These are phyloP conservation scores for Venturia canescens DNA, from an alignment of 1,140 invertebrate genomes.

Conservation along the genomic window DNA sequence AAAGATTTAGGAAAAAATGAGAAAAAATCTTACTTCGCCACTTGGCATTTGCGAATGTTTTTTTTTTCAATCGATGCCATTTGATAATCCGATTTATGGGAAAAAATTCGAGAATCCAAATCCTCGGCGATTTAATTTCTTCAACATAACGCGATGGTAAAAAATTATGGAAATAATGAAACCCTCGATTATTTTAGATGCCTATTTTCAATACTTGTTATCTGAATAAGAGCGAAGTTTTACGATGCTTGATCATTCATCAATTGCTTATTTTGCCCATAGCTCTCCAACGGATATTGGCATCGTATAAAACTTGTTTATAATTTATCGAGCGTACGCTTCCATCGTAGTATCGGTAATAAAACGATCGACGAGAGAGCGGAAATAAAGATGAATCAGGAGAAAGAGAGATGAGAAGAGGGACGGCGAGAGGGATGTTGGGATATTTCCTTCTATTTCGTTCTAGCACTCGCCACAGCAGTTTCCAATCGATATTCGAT, in stretches of 20 bases:
- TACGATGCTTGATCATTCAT: neutral
- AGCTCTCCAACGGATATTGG: neutral
- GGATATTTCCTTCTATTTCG: neutral
- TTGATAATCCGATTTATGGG: no score
- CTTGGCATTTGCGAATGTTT: no score
- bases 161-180: neutral
- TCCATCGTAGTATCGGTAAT: neutral
- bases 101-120: no score
- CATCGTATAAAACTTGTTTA: constrained; percentile 13
- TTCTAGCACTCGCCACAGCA: neutral
- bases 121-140: no score
- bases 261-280: neutral
- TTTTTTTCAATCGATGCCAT: no score
- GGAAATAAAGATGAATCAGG: constrained; percentile 15
- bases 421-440: neutral
- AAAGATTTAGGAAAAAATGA: no score
- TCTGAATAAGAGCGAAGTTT: neutral
- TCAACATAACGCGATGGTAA: no score
- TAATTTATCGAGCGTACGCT: constrained; percentile 12
- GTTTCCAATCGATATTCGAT: constrained; percentile 13
- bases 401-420: neutral
- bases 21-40: no score
- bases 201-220: neutral
- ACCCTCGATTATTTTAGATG: neutral
- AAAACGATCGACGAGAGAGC: neutral